Evolutionary conservation across 2,797 vertebrate genomes (phyloP).

Genomic region (Amblyopsis hoosieri): DNA sequence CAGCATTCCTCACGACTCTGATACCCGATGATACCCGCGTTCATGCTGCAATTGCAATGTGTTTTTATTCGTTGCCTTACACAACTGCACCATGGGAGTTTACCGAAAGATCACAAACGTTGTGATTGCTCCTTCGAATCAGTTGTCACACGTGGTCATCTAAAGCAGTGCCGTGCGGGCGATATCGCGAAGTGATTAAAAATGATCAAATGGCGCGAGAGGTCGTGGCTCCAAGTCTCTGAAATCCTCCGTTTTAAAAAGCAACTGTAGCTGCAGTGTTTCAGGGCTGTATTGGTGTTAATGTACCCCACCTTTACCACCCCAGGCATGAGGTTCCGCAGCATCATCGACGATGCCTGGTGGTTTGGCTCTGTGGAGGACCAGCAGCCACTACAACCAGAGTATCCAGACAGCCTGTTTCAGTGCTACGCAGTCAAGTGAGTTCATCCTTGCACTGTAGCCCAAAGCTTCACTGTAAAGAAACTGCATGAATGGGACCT

Average conservation of each 20-base stretch:
- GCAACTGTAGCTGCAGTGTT: not conserved
- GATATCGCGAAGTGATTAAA: not conserved
- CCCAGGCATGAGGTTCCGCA: slow-evolving; percentile 80
- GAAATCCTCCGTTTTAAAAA: not conserved
- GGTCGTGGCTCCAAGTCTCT: not conserved
- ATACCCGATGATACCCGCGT: not conserved
- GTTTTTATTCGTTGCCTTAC: not conserved
- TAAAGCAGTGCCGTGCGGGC: not conserved
- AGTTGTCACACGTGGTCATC: not conserved
- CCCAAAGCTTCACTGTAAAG: too few relatives aligned
- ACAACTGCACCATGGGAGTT: too few relatives aligned
- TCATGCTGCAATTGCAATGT: not conserved
- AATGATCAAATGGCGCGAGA: not conserved
- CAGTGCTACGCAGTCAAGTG: slow-evolving; percentile 96
- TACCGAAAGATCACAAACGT: not conserved
- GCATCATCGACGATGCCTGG: slow-evolving; percentile 98
- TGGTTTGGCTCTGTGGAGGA: slow-evolving; percentile 97
- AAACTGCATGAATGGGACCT: too few relatives aligned
- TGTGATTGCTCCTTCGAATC: not conserved
- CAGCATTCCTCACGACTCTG: not conserved
- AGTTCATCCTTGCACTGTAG: slow-evolving; percentile 38
- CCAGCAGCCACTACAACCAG: slow-evolving; percentile 93
- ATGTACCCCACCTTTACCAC: not conserved
- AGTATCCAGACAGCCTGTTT: slow-evolving; percentile 97
- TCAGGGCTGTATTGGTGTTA: not conserved